These are phyloP conservation scores for Mamestra brassicae DNA, from an alignment of 2,888 invertebrate species.

Conservation along the genomic window DNA sequence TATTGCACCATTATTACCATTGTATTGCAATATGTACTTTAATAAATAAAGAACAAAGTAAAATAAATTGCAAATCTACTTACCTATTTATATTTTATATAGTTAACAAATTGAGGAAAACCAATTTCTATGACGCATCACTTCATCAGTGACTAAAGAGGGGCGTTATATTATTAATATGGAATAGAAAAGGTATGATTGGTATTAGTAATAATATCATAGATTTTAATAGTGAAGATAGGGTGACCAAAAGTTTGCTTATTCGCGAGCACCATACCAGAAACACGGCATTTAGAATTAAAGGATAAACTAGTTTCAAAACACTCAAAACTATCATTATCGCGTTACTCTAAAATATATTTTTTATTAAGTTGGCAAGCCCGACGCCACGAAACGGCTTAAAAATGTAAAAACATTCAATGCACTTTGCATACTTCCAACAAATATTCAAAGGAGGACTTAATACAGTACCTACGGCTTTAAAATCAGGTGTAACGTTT, in stretches of 20 bases:
- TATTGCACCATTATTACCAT: background rate
- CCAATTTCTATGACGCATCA: slow-evolving; percentile 19
- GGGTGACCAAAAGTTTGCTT: too few species aligned
- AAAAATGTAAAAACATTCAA: slow-evolving; percentile 43
- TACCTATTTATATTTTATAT: slow-evolving; percentile 29
- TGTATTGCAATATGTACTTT: background rate
- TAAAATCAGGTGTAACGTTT: slow-evolving; percentile 56
- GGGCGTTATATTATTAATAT: background rate
- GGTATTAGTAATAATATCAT: too few species aligned
- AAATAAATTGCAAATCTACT: slow-evolving; percentile 1
- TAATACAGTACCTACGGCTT: slow-evolving; percentile 17
- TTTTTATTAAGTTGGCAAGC: background rate
- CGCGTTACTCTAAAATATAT: background rate
- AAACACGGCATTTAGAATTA: too few species aligned
- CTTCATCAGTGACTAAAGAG: background rate
- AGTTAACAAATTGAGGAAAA: slow-evolving; percentile 39
- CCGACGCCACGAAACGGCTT: slow-evolving; percentile 16
- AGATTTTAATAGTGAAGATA: too few species aligned
- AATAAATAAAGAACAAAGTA: slow-evolving; percentile 18
- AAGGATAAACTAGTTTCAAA: too few species aligned
- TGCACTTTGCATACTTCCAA: slow-evolving; percentile 33
- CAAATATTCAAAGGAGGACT: slow-evolving; percentile 46
- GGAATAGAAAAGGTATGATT: too few species aligned
- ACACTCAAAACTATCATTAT: background rate
- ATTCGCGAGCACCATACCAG: too few species aligned